These are phyloP conservation scores for Alligator sinensis DNA, from an alignment of 2,113 vertebrate genomes.

Conservation along the genomic window DNA sequence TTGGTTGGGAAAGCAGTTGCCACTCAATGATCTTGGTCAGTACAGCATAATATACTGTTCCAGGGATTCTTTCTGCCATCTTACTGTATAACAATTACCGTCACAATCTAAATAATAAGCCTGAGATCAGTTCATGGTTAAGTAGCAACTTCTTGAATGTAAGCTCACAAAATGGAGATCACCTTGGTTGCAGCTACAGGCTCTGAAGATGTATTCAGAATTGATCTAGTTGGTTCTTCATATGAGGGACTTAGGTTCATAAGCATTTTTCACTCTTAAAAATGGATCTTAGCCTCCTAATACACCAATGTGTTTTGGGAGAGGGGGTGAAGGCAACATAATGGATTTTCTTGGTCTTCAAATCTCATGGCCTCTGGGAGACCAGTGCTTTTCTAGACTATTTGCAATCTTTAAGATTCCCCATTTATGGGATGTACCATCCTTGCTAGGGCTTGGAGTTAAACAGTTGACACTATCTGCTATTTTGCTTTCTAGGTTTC, in stretches of 20 bases:
- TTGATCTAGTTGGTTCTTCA: rapidly evolving
- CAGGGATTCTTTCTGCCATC: background rate
- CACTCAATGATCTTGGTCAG: background rate
- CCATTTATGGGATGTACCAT: too few relatives aligned
- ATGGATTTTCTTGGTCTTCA: rapidly evolving
- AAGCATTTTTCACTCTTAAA: background rate
- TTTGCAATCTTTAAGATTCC: too few relatives aligned
- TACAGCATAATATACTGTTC: background rate
- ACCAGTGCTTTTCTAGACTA: background rate
- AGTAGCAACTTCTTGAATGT: background rate
- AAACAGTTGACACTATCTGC: background rate
- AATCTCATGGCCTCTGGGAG: background rate
- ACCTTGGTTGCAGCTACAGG: background rate
- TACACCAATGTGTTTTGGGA: background rate
- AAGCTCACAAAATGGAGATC: background rate
- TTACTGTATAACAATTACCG: rapidly evolving
- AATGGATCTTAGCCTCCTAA: background rate
- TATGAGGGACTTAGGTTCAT: background rate
- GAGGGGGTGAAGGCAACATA: background rate
- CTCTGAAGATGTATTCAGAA: background rate
- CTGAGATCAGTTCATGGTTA: background rate
- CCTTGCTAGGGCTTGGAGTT: background rate
- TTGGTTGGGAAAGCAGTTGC: background rate
- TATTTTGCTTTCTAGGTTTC: slow-evolving; percentile 2
- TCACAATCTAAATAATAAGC: background rate